Evolutionary conservation across 1,140 invertebrate genomes (phyloP).

Genomic region (Cydia splendana): DNA sequence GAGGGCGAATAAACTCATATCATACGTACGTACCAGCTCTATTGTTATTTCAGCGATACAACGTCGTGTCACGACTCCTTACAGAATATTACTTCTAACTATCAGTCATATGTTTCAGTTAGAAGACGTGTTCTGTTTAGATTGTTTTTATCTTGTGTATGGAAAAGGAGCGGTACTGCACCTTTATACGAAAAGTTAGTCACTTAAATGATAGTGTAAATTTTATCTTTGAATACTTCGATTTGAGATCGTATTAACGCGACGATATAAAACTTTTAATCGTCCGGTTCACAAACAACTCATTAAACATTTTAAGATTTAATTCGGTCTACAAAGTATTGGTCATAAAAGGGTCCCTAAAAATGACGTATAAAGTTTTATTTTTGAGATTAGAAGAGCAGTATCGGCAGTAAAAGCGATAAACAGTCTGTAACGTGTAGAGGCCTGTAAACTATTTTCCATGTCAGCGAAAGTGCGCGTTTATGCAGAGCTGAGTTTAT

Average conservation of each 20-base stretch:
- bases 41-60: conserved; percentile 40
- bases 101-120: conserved; percentile 33
- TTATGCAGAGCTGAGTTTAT: conserved; percentile 45
- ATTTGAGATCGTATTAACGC: conserved; percentile 37
- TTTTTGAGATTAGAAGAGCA: conserved; percentile 67
- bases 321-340: conserved; percentile 70
- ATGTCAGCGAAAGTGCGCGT: conserved; percentile 71
- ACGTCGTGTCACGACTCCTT: conserved; percentile 16
- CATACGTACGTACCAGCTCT: conserved; percentile 29
- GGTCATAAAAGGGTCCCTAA: conserved; percentile 68
- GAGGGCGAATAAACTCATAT: conserved; percentile 47
- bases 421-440: conserved; percentile 60
- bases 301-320: conserved; percentile 74
- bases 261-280: conserved; percentile 67
- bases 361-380: conserved; percentile 74
- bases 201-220: not conserved
- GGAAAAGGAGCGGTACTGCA: not conserved
- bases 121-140: conserved; percentile 29
- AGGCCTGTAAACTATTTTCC: conserved; percentile 73
- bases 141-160: conserved; percentile 15
- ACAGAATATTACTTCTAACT: conserved; percentile 31
- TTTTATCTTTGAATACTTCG: not conserved
- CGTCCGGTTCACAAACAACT: conserved; percentile 63
- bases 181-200: not conserved
- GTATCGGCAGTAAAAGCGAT: conserved; percentile 72